Percentiles rank a stretch among this genome's conserved stretches.
These are phyloP conservation scores for Drosophila kikkawai DNA, from an alignment of 1,140 invertebrate species.

Conservation along the genomic window DNA sequence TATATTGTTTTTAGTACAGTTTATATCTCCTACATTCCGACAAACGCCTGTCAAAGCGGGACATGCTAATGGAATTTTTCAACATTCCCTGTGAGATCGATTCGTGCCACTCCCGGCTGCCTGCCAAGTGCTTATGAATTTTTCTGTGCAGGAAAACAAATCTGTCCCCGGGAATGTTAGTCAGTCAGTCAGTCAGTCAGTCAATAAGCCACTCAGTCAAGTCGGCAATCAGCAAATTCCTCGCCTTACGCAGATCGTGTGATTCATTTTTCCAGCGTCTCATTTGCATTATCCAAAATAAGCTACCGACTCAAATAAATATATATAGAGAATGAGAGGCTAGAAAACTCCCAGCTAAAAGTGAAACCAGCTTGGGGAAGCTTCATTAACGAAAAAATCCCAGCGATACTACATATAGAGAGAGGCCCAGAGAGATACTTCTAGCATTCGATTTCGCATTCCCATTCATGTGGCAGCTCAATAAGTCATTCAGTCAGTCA, in stretches of 20 bases:
- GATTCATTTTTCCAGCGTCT: conserved; percentile 34
- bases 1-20: too few relatives aligned
- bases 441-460: conserved; percentile 15
- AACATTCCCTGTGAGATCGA: conserved; percentile 8
- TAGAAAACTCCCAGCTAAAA: conserved; percentile 30
- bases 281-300: conserved; percentile 51
- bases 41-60: conserved; percentile 26
- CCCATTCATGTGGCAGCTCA: conserved; percentile 32
- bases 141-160: conserved; percentile 4
- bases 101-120: conserved; percentile 35
- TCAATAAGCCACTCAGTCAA: conserved; percentile 4
- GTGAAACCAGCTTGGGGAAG: conserved; percentile 48
- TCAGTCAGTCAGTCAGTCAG: background rate
- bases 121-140: conserved; percentile 26
- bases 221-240: conserved; percentile 6
- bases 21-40: conserved; percentile 34
- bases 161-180: background rate
- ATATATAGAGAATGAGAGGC: background rate
- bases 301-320: background rate
- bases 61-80: conserved; percentile 23
- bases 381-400: conserved; percentile 66
- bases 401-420: background rate
- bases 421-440: conserved; percentile 3
- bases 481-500: conserved; percentile 7
- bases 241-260: conserved; percentile 34